Evolutionary conservation across 2,888 invertebrate genomes (phyloP).

Genomic region (Tipula lateralis): DNA sequence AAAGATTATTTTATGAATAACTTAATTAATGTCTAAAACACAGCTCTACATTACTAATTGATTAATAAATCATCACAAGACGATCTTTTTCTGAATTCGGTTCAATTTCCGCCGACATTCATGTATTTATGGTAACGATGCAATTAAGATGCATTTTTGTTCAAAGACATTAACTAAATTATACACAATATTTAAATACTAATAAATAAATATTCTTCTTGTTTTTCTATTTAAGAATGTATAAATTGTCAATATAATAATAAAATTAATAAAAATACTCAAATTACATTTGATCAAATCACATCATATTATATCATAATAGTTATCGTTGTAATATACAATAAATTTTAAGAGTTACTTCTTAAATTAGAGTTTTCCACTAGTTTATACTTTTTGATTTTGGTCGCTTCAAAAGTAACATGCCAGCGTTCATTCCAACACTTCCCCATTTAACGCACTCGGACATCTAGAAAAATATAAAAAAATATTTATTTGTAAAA

Average conservation of each 20-base stretch:
- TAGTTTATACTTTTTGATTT: slow-evolving; percentile 36
- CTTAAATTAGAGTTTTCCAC: not conserved
- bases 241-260: not conserved
- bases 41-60: not conserved
- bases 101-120: not conserved
- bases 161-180: not conserved
- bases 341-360: not conserved
- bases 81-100: not conserved
- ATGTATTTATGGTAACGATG: no score
- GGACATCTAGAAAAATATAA: slow-evolving; percentile 58
- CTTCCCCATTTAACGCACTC: slow-evolving; percentile 68
- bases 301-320: slow-evolving; percentile 24
- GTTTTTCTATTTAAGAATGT: not conserved
- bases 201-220: not conserved
- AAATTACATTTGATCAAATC: slow-evolving; percentile 19
- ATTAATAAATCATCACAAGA: not conserved
- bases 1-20: not conserved
- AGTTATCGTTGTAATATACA: slow-evolving; percentile 13
- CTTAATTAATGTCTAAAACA: slow-evolving; percentile 11
- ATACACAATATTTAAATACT: no score
- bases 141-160: not conserved
- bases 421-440: slow-evolving; percentile 65
- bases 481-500: not conserved
- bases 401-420: slow-evolving; percentile 56
- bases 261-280: not conserved